Evolutionary conservation across 2,113 vertebrate genomes (phyloP), one percentile per base, ranked within the genome.

Genomic region (Salvator merianae): DNA sequence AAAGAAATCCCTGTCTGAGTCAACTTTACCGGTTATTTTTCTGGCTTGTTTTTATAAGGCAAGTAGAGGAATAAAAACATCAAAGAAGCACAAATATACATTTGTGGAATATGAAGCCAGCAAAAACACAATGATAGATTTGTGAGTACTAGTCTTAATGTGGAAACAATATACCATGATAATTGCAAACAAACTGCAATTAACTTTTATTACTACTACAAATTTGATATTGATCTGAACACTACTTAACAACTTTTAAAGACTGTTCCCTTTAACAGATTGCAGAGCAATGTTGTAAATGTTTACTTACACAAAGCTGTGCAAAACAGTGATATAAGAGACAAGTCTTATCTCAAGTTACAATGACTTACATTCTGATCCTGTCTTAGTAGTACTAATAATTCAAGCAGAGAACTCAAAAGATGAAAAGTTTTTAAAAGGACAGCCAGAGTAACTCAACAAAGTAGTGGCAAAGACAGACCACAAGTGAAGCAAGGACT

Each of bases 1-100:
- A 87, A 69, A 88, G 87, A 87, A 74, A 92, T 84, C 83, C 79
- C 69, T 89, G 90, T 79, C 82, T 53, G 28, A 66, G 47, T 84
- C 43, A 82, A 10, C 66, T 43, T 47, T 47, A n/a, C n/a, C n/a
- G n/a, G n/a, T 47, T 7, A 9, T 47, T 47, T 83, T 91, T 72
- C 80, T 83, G 83, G 28, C 26, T 77, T 81, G 79, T 76, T 83
- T n/a, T 32, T 0, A 47, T 22, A 85, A 50, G 66, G 90, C 79
- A 83, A 83, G 84, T 1, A 81, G 76, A 84, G 43, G 81, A 69
- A 81, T 55, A 30, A 16, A 30, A 34, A 81, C 4, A 10, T 47
- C 0, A 7, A 14, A 84, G 65, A 24, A 69, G 38, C 18, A 69
- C n/a, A 72, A 82, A 84, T 71, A 84, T 40, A 73, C 30, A 65